Conservation (phyloP, 2,797 vertebrate genomes). For the Poecilia velifera region DNA sequence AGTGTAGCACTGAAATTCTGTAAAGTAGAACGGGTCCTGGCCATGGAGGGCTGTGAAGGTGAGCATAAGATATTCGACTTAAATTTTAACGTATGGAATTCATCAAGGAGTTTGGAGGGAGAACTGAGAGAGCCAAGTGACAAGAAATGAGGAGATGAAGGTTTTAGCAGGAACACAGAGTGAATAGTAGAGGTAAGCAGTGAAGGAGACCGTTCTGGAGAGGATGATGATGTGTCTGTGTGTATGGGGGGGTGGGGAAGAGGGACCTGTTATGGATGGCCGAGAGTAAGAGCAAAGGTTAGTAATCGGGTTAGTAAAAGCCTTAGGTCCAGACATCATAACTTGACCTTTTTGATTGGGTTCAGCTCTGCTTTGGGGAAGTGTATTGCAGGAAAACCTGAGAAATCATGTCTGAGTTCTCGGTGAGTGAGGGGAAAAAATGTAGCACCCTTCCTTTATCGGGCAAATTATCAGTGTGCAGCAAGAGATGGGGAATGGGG, state of each 20-base stretch:
- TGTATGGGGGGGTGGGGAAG: no score
- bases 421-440: neutral
- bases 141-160: neutral
- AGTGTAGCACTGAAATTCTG: neutral
- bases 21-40: neutral
- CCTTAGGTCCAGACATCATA: neutral
- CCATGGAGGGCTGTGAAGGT: neutral
- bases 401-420: neutral
- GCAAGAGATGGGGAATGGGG: neutral
- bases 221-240: neutral
- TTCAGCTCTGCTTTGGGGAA: neutral
- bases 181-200: neutral
- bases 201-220: neutral
- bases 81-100: neutral
- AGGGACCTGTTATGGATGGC: no score
- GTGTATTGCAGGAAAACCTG: neutral
- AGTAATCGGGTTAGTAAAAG: neutral
- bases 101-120: neutral
- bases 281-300: neutral
- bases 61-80: neutral
- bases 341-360: neutral
- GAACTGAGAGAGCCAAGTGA: neutral
- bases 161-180: neutral
- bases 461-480: neutral
- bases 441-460: neutral